Evolutionary conservation across 1,140 invertebrate species (phyloP), one percentile per base, ranked within the genome.

Genomic region (Hylyphantes graminicola): DNA sequence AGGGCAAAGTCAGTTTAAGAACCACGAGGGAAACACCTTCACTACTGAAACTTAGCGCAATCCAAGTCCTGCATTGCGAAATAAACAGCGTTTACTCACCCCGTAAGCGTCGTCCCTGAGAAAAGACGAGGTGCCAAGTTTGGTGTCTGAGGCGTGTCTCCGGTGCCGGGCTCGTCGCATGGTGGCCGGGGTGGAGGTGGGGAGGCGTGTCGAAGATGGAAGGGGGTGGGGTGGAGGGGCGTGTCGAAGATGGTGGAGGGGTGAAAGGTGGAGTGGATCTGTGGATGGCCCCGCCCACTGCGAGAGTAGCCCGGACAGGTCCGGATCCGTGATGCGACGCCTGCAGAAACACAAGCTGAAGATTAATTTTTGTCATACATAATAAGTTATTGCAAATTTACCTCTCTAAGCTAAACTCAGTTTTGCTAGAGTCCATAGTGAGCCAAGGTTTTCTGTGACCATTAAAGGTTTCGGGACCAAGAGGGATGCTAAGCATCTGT

Each of bases 91-190:
- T 55, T 4, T 17, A 76, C 72, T 84, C 17, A 84, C 81, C 77
- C 68, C 19, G 54, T 76, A 68, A 7, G 51, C 54, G 17, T 83
- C 80, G 35, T 72, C 75, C 6, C 73, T 64, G 21, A 73, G 55
- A 13, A n/a, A 12, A 59, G 57, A 59, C 5, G 57, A 59, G 91
- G 19, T 89, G 67, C 90, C 88, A 35, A 91, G 88, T 88, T 90
- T 91, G 57, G 91, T 90, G 87, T 92, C 91, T 19, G 91, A 92
- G 78, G 91, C 88, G 86, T 91, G 90, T 17, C 91, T 89, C 75
- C 91, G 88, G 87, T 92, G 91, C 51, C 91, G 74, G 48, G 63
- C 89, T 87, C 54, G 89, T 85, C 68, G 70, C 55, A 13, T 15
- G 55, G 13, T 19, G 17, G 88, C 89, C 17, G 19, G 15, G 15